Percentiles rank a stretch among this genome's conserved stretches.
Evolutionary conservation across 2,113 vertebrate genomes (phyloP).

Genomic region (Datnioides undecimradiatus): DNA sequence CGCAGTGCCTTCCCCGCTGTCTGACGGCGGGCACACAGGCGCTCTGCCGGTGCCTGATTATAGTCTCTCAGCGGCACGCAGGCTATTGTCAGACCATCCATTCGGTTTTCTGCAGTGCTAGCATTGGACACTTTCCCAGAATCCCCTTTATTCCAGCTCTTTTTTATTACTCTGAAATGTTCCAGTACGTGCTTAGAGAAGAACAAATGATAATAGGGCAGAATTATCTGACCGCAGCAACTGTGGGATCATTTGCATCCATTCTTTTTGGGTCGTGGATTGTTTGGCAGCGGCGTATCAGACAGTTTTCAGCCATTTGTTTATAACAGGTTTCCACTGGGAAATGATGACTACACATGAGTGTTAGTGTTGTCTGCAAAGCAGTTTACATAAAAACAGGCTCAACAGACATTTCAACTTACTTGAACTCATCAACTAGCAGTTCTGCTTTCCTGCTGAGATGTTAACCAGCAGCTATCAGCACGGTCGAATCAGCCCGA

Average conservation of each 20-base stretch:
- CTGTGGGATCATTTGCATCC: slow-evolving; percentile 51
- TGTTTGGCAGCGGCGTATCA: slow-evolving; percentile 28
- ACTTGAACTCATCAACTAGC: background rate
- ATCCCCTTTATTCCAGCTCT: slow-evolving; percentile 62
- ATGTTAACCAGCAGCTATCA: too few relatives aligned
- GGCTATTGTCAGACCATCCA: slow-evolving; percentile 68
- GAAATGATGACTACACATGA: background rate
- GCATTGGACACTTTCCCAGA: slow-evolving; percentile 76
- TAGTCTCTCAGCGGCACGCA: slow-evolving; percentile 47
- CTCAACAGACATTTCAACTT: background rate
- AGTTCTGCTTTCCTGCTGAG: too few relatives aligned
- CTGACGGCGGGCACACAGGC: slow-evolving; percentile 31
- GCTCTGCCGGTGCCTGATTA: slow-evolving; percentile 51
- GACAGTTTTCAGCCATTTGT: slow-evolving; percentile 55
- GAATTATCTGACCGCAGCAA: slow-evolving; percentile 61
- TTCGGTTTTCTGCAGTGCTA: slow-evolving; percentile 63
- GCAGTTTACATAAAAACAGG: background rate
- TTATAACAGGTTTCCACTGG: slow-evolving; percentile 28
- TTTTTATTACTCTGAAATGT: slow-evolving; percentile 59
- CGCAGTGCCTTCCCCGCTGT: slow-evolving; percentile 46
- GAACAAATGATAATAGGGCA: slow-evolving; percentile 58
- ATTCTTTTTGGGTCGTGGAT: slow-evolving; percentile 26
- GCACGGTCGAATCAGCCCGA: too few relatives aligned
- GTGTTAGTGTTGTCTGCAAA: slow-evolving; percentile 2
- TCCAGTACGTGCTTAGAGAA: slow-evolving; percentile 57